Evolutionary conservation across 2,888 invertebrate species (phyloP), one percentile per base, ranked within the genome.

Genomic region (Eupithecia exiguata): DNA sequence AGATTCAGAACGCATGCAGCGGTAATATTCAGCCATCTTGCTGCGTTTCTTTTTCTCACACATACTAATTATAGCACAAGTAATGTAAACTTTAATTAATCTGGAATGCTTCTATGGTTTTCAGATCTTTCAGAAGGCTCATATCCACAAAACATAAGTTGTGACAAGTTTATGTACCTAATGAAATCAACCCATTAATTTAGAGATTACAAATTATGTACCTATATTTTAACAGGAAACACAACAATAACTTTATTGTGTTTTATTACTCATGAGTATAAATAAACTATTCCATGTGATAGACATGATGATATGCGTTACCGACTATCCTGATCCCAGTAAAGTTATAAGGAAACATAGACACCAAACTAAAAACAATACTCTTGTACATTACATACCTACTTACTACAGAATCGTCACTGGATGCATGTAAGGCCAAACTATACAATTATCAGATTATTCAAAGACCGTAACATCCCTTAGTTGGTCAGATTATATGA

Each of bases 401-500:
- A 49, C 43, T 16, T 43, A 46, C 53, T 21, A 53, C 25, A 12
- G 12, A 58, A 12, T 58, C 49, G 21, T 30, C 9, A 38, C 62
- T 35, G 35, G 43, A 69, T 68, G 68, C 76, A 74, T 81, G 80
- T 81, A 67, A 78, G 38, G 16, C 7, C 6, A 40, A 66, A 66
- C 21, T 25, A 21, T 21, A 53, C 58, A 65, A 30, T n/a, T 12
- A 36, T 38, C 62, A 7, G 62, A 35, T 62, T 7, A 35, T 7
- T 62, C 30, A 38, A 10, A n/a, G 12, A 18, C 5, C 4, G 38
- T n/a, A 65, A 38, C n/a, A 38, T 38, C 38, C 10, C 21, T n/a
- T 36, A 35, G 38, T 65, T 74, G 67, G 68, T 66, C 72, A 70
- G 70, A 78, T 80, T 74, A 78, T n/a, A 74, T 77, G 69, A 74